These are phyloP conservation scores for Nannobrachium achirus DNA, from an alignment of 2,113 vertebrate species.

Conservation along the genomic window DNA sequence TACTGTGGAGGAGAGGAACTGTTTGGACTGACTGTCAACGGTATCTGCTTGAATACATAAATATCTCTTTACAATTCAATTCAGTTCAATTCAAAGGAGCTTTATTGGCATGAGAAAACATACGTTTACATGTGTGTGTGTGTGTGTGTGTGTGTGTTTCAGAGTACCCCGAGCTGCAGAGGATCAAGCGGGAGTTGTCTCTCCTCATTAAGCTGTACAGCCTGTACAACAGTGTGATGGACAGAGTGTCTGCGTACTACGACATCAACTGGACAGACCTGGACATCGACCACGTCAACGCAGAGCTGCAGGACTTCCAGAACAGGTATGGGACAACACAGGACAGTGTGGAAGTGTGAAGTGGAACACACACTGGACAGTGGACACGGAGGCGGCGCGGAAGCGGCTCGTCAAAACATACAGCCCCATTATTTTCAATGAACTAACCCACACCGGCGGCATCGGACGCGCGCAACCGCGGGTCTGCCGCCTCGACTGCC, in stretches of 20 bases:
- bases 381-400: too few relatives aligned
- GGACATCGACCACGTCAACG: constrained; percentile 83
- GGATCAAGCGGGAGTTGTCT: constrained; percentile 80
- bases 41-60: constrained; percentile 59
- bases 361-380: too few relatives aligned
- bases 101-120: too few relatives aligned
- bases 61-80: too few relatives aligned
- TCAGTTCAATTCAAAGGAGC: too few relatives aligned
- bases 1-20: constrained; percentile 83
- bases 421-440: too few relatives aligned
- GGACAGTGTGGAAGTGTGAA: too few relatives aligned
- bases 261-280: constrained; percentile 84
- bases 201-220: constrained; percentile 85
- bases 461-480: too few relatives aligned
- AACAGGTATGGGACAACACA: constrained; percentile 70
- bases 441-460: too few relatives aligned
- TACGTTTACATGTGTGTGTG: too few relatives aligned
- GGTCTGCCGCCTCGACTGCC: too few relatives aligned
- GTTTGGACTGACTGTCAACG: constrained; percentile 83
- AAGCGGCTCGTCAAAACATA: too few relatives aligned
- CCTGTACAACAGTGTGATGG: constrained; percentile 79
- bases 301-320: constrained; percentile 85
- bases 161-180: constrained; percentile 85
- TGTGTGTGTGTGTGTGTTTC: not conserved
- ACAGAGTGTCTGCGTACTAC: constrained; percentile 73